These are phyloP conservation scores for Conopomorpha cramerella DNA, from an alignment of 1,140 invertebrate species.

Conservation along the genomic window DNA sequence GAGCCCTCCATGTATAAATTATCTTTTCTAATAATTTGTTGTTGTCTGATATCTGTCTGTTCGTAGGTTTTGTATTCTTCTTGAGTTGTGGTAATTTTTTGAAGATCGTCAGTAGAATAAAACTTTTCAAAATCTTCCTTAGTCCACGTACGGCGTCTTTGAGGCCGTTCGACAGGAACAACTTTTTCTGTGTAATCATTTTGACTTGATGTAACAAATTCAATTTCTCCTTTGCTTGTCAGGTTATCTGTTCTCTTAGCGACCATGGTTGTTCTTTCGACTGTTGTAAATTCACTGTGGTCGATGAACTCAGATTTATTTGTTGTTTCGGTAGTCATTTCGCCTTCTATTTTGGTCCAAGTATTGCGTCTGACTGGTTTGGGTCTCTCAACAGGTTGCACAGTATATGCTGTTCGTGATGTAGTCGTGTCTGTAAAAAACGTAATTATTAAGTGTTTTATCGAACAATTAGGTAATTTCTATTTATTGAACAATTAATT, in stretches of 20 bases:
- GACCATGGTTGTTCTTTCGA: slow-evolving; percentile 62
- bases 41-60: slow-evolving; percentile 43
- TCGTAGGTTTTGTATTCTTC: slow-evolving; percentile 61
- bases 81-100: slow-evolving; percentile 61
- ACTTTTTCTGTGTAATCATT: slow-evolving; percentile 65
- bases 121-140: slow-evolving; percentile 72
- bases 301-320: slow-evolving; percentile 69
- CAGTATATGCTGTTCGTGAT: slow-evolving; percentile 68
- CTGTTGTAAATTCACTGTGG: slow-evolving; percentile 60
- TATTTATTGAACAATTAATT: no score
- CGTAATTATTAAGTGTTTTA: no score
- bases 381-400: slow-evolving; percentile 66
- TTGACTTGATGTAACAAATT: slow-evolving; percentile 66
- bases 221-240: slow-evolving; percentile 67
- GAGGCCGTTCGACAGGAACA: slow-evolving; percentile 54
- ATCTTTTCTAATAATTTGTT: slow-evolving; percentile 51
- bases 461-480: no score
- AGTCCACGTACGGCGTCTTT: slow-evolving; percentile 68
- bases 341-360: slow-evolving; percentile 78
- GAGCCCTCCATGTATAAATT: slow-evolving; percentile 64
- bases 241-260: slow-evolving; percentile 68
- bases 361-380: slow-evolving; percentile 77
- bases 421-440: slow-evolving; percentile 70
- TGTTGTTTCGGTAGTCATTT: slow-evolving; percentile 71
- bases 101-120: slow-evolving; percentile 62